Evolutionary conservation across 1,140 invertebrate species (phyloP).

Genomic region (Drosophila micromelanica): DNA sequence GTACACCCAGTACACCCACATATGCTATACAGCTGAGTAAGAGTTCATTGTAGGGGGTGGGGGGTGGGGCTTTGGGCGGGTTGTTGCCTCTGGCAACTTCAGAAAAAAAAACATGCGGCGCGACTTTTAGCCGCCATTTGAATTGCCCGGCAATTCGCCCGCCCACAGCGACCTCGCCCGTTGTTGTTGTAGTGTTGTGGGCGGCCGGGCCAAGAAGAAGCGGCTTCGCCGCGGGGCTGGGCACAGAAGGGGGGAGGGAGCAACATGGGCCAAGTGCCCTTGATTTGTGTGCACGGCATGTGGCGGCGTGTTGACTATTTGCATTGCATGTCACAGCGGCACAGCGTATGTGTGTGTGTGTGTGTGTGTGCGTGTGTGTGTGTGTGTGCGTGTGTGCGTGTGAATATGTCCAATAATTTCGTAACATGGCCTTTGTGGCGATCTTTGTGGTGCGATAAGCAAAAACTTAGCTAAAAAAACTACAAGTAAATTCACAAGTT

Average conservation of each 20-base stretch:
- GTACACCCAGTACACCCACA: constrained; percentile 35
- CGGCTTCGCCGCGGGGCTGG: neutral
- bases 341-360: constrained; percentile 1
- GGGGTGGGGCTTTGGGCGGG: too few relatives aligned
- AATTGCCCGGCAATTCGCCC: constrained; percentile 53
- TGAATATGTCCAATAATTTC: constrained; percentile 76
- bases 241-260: neutral
- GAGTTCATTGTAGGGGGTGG: too few relatives aligned
- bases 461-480: constrained; percentile 26
- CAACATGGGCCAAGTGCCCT: constrained; percentile 76
- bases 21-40: neutral
- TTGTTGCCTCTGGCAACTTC: constrained; percentile 19
- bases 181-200: constrained; percentile 1
- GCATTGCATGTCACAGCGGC: constrained; percentile 71
- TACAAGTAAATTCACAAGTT: neutral
- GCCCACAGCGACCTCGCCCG: constrained; percentile 63
- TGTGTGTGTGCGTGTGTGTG: constrained; percentile 12
- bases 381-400: constrained; percentile 26
- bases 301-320: constrained; percentile 80
- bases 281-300: constrained; percentile 82
- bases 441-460: constrained; percentile 74
- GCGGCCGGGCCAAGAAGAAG: neutral
- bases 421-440: constrained; percentile 82
- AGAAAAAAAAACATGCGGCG: constrained; percentile 58
- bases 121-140: constrained; percentile 77